Percentiles rank a stretch among this genome's conserved stretches.
Conservation (phyloP, 2,113 vertebrate genomes). For the Echinops telfairi region DNA sequence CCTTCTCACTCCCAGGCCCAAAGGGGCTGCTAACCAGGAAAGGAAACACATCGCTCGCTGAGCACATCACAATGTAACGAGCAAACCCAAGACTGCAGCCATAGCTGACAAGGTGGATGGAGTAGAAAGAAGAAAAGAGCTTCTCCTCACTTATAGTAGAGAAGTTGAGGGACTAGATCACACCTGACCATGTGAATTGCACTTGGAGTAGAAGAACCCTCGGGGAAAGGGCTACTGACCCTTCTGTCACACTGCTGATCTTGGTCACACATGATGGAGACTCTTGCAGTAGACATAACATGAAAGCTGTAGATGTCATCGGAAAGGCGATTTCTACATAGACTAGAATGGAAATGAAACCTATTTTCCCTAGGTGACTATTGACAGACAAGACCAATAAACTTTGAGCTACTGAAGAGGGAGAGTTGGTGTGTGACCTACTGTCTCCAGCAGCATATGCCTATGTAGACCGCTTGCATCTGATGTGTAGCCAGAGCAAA, state of each 20-base stretch:
- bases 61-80: neutral
- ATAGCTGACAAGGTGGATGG: neutral
- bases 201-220: neutral
- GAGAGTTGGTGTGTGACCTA: neutral
- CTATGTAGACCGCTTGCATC: neutral
- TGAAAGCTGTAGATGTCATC: neutral
- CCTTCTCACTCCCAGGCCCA: neutral
- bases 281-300: neutral
- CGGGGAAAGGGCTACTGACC: neutral
- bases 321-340: neutral
- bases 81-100: neutral
- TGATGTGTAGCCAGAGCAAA: neutral
- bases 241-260: neutral
- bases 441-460: accelerated
- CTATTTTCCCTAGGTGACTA: neutral
- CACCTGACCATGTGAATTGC: neutral
- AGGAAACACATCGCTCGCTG: neutral
- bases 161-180: neutral
- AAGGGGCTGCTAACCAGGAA: slow-evolving; percentile 9
- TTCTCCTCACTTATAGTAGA: neutral
- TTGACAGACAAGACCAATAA: neutral
- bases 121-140: neutral
- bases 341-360: neutral
- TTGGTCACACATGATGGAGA: neutral
- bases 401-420: neutral